Conservation (phyloP, 2,113 vertebrate genomes). For the Chaetodon auriga region DNA sequence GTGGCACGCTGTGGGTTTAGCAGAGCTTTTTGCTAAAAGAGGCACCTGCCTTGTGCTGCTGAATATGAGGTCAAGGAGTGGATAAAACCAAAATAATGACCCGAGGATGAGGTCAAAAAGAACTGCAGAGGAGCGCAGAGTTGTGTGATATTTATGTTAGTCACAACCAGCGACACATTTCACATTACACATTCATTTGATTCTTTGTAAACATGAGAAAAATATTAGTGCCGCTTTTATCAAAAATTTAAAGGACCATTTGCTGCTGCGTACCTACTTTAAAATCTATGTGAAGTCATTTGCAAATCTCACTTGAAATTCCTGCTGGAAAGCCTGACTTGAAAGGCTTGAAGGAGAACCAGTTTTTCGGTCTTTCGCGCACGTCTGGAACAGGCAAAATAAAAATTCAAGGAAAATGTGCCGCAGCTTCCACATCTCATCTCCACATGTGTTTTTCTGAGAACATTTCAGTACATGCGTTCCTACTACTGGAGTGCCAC, state of each 20-base stretch:
- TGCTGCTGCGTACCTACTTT: background rate
- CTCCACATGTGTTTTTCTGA: conserved; percentile 9
- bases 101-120: background rate
- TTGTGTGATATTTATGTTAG: background rate
- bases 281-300: background rate
- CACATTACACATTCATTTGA: background rate
- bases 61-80: no score
- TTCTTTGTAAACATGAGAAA: background rate
- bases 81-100: background rate
- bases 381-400: background rate
- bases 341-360: background rate
- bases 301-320: background rate
- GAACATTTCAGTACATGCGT: conserved; percentile 24
- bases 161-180: background rate
- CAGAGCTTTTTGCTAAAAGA: no score
- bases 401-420: background rate
- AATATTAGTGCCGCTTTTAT: background rate
- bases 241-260: background rate
- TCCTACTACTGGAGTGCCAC: background rate
- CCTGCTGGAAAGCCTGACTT: background rate
- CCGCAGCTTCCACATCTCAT: background rate
- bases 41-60: no score
- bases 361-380: background rate
- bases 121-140: no score
- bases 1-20: no score